A percentile compares a stretch with the other conserved stretches of the same genome.
Conservation (phyloP, 2,113 vertebrate genomes). For the Mionectes macconnelli region DNA sequence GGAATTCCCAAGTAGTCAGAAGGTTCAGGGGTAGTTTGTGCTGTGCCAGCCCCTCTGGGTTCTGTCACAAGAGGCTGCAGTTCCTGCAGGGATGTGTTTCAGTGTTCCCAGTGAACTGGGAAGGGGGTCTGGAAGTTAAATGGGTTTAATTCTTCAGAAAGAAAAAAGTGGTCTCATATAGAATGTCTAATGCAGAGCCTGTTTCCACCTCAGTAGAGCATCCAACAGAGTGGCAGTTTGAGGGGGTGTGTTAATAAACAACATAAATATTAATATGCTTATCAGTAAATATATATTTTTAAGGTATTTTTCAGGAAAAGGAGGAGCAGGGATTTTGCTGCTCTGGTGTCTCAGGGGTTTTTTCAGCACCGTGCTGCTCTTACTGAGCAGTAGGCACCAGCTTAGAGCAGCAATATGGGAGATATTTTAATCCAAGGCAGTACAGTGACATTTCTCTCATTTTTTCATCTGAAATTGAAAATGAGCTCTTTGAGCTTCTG, state of each 20-base stretch:
- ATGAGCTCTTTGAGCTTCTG: slow-evolving; percentile 53
- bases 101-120: not conserved
- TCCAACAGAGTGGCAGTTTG: not conserved
- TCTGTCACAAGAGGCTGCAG: not conserved
- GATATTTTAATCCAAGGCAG: slow-evolving; percentile 63
- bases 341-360: slow-evolving; percentile 10
- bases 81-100: accelerated
- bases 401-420: slow-evolving; percentile 49
- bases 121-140: accelerated
- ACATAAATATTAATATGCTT: not conserved
- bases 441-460: slow-evolving; percentile 58
- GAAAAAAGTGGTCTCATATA: not conserved
- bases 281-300: not conserved
- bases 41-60: not conserved
- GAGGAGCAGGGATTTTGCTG: not conserved
- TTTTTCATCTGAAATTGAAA: slow-evolving; percentile 61
- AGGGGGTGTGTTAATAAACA: not conserved
- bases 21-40: not conserved
- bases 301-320: not conserved
- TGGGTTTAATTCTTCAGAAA: not conserved
- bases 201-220: not conserved
- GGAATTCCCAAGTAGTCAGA: not conserved
- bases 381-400: slow-evolving; percentile 49
- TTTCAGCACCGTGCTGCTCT: slow-evolving; percentile 27
- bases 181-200: not conserved